Base-by-base conservation (phyloP, 2,888 invertebrate species). In the Nasonovia ribisnigri region DNA sequence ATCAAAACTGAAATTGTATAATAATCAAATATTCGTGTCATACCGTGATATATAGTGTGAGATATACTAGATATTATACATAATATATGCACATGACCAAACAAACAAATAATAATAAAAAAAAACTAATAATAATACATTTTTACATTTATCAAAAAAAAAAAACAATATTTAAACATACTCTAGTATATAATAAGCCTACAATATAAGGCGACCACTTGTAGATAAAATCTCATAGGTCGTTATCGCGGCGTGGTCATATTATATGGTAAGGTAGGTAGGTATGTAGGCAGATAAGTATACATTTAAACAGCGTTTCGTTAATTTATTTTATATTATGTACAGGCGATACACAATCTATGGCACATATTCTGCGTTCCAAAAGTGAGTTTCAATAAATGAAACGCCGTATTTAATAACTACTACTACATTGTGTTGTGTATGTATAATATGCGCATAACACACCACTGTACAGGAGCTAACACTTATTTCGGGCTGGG, bases 101-200 rank as follows among this genome's bases (percentile, higher is more conserved):
- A 91, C 16, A 26, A 91, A 51, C 84, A 91, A 84, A 84, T 51
- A 90, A 77, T 84, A 77, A 67, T 90, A 89, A 89, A 84, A 54
- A 54, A 77, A 84, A 90, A 60, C n/a, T 26, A 90, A 60, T 60
- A 60, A 67, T 57, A 43, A 88, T 90, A 90, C 90, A 90, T 90
- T 84, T 91, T 84, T 91, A 48, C n/a, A 67, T 24, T 57, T 57
- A 48, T 6, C 24, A 51, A 77, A 51, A 77, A 51, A 48, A 90
- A 48, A 77, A 91, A 77, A 91, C 29, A 84, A 54, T 91, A 77
- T 90, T 88, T 43, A 67, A 90, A 11, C 20, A 24, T 77, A 67
- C 10, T n/a, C 10, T 77, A 36, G 20, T 36, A 36, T 36, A 77
- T 77, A 48, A 67, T 43, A 48, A 48, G 11, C 48, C 43, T n/a